Evolutionary conservation across 2,888 invertebrate species (phyloP).

Genomic region (Strigamia maritima): DNA sequence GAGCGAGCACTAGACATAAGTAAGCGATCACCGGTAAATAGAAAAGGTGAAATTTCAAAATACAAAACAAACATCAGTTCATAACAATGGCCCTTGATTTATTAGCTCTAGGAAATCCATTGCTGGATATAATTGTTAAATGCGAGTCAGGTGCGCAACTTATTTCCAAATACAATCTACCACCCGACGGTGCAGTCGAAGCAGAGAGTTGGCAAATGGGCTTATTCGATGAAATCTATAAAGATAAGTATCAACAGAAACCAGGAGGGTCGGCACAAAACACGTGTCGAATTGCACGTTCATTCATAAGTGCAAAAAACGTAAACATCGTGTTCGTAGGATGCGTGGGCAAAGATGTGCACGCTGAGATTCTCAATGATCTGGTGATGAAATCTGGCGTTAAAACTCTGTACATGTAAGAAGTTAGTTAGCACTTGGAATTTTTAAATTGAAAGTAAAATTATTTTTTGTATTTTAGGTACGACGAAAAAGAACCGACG

Average conservation of each 20-base stretch:
- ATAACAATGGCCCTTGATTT: too few relatives aligned
- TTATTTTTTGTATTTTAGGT: too few relatives aligned
- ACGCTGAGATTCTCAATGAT: slow-evolving; percentile 53
- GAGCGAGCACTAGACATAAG: too few relatives aligned
- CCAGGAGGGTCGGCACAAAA: slow-evolving; percentile 45
- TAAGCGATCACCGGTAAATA: too few relatives aligned
- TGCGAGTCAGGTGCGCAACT: neutral
- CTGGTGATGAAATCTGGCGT: slow-evolving; percentile 54
- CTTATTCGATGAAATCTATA: slow-evolving; percentile 27
- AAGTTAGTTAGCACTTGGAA: too few relatives aligned
- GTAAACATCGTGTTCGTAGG: slow-evolving; percentile 55
- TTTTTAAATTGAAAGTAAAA: neutral
- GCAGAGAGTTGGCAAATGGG: slow-evolving; percentile 34
- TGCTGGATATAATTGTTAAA: too few relatives aligned
- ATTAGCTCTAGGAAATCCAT: too few relatives aligned
- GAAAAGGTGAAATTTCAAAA: too few relatives aligned
- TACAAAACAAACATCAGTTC: too few relatives aligned
- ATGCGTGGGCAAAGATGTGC: slow-evolving; percentile 57
- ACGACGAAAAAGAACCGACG: slow-evolving; percentile 52
- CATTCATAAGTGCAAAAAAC: slow-evolving; percentile 47
- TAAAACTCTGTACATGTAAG: slow-evolving; percentile 50
- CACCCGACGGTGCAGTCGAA: slow-evolving; percentile 17
- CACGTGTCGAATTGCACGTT: slow-evolving; percentile 45
- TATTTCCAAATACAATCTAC: neutral
- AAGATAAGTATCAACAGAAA: neutral